These are phyloP conservation scores for Notospermus geniculatus DNA, from an alignment of 1,140 invertebrate species.

Conservation along the genomic window DNA sequence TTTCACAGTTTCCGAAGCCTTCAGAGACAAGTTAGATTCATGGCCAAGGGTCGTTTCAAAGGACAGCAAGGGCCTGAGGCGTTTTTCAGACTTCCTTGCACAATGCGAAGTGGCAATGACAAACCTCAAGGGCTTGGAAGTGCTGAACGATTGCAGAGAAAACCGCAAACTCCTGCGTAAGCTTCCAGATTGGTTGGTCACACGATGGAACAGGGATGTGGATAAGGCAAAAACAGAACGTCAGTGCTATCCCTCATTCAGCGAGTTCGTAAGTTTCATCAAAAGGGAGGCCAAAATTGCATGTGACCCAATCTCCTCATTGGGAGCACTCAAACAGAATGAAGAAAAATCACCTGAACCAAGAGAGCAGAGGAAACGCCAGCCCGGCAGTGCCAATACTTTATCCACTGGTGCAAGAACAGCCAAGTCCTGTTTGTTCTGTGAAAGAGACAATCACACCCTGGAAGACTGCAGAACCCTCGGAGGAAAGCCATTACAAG, in stretches of 20 bases:
- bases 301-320: slow-evolving; percentile 27
- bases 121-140: background rate
- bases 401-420: too few relatives aligned
- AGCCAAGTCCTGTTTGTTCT: too few relatives aligned
- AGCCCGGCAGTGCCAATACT: too few relatives aligned
- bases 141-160: slow-evolving; percentile 28
- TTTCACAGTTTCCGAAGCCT: too few relatives aligned
- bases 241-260: slow-evolving; percentile 20
- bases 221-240: background rate
- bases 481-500: too few relatives aligned
- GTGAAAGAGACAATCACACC: too few relatives aligned
- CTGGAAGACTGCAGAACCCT: too few relatives aligned
- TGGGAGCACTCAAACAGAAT: slow-evolving; percentile 12
- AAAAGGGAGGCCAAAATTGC: slow-evolving; percentile 24
- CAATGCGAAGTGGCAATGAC: slow-evolving; percentile 24
- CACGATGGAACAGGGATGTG: slow-evolving; percentile 21
- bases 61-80: slow-evolving; percentile 16
- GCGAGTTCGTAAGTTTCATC: slow-evolving; percentile 23
- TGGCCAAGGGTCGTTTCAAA: slow-evolving; percentile 23
- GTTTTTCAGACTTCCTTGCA: slow-evolving; percentile 25
- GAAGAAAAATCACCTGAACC: too few relatives aligned
- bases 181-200: slow-evolving; percentile 29
- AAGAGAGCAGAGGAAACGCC: too few relatives aligned
- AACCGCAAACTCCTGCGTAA: slow-evolving; percentile 26
- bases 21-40: slow-evolving; percentile 23